These are phyloP conservation scores for Phasia obesa DNA, from an alignment of 2,888 invertebrate genomes.

Conservation along the genomic window DNA sequence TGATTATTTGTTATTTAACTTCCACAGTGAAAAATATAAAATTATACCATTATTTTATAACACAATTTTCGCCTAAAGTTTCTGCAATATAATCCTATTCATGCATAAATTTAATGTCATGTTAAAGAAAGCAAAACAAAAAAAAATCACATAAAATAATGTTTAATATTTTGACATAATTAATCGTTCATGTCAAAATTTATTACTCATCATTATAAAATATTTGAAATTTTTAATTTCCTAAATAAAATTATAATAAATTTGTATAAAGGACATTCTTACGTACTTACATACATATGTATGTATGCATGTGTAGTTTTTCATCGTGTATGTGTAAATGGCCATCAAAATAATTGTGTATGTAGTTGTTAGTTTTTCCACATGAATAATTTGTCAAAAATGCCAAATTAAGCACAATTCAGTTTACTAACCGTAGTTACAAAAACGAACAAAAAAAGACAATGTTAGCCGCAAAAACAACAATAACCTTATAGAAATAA, in stretches of 20 bases:
- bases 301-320: not conserved
- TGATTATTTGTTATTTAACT: too few relatives aligned
- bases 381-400: constrained; percentile 50
- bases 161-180: constrained; percentile 33
- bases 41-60: too few relatives aligned
- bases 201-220: constrained; percentile 22
- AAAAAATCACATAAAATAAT: not conserved
- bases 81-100: too few relatives aligned
- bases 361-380: constrained; percentile 33
- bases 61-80: too few relatives aligned
- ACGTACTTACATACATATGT: too few relatives aligned
- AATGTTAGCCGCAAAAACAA: constrained; percentile 3
- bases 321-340: not conserved
- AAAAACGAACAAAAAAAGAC: not conserved
- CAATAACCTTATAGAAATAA: constrained; percentile 5
- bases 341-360: constrained; percentile 36
- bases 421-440: constrained; percentile 39
- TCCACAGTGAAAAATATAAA: too few relatives aligned
- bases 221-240: constrained; percentile 20
- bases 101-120: not conserved
- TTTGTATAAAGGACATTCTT: not conserved
- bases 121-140: not conserved
- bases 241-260: constrained; percentile 24
- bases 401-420: constrained; percentile 38
- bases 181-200: constrained; percentile 22